Conservation (phyloP, 2,113 vertebrate species). For the Pogona vitticeps region DNA sequence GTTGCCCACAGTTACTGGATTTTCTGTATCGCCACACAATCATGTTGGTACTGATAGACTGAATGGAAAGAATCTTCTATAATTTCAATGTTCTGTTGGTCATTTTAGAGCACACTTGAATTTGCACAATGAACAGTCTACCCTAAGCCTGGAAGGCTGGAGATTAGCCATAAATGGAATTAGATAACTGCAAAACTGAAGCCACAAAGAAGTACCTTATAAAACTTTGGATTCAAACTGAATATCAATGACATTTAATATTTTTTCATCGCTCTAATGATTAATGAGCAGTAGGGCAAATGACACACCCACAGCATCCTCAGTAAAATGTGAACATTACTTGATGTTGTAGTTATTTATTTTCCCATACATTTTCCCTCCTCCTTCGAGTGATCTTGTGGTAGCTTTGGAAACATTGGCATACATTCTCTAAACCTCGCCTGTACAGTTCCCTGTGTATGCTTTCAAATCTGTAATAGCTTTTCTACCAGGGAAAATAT, state of each 20-base stretch:
- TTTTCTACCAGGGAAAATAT: neutral
- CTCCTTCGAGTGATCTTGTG: neutral
- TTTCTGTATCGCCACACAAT: neutral
- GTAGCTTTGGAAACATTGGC: neutral
- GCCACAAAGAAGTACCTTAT: neutral
- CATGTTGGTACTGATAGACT: neutral
- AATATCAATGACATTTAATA: neutral
- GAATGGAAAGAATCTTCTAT: neutral
- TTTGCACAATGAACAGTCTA: neutral
- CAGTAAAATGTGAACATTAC: neutral
- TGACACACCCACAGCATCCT: neutral
- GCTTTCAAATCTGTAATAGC: neutral
- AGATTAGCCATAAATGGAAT: neutral
- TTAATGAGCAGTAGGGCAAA: neutral
- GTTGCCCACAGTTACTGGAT: neutral
- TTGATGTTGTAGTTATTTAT: neutral
- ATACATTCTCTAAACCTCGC: neutral
- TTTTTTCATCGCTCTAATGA: neutral
- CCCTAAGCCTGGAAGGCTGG: no score
- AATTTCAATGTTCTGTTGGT: neutral
- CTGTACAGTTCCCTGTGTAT: neutral
- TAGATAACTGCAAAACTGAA: neutral
- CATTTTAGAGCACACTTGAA: neutral
- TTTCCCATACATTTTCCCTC: neutral
- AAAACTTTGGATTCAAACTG: neutral